Base-by-base conservation (phyloP, 2,888 invertebrate genomes). In the Catocala sponsa region DNA sequence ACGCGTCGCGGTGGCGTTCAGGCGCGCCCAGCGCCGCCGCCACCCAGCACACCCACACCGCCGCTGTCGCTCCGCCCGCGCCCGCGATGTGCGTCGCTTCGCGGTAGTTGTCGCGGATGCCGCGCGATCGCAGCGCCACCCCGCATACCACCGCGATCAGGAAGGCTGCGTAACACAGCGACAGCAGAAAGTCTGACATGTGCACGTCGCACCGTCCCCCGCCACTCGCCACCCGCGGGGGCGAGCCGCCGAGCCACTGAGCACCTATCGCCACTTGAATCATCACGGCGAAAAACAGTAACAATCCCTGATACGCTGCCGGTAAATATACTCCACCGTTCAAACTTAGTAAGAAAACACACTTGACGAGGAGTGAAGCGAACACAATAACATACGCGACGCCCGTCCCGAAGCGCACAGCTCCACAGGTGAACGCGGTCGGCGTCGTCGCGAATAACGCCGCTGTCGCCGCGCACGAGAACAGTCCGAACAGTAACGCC, bases 41-140 rank as follows among this genome's bases (percentile, higher is more conserved):
- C 84, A 96, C 96, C 97, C 98, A 97, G 76, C 97, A 96, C 76
- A 97, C 93, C 97, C 98, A 98, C 80, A 98, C 96, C 55, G 98
- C 98, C 67, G 98, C 97, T 70, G 97, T 96, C 64, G 98, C 97
- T 47, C 98, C 98, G 52, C 98, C 97, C 15, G 98, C 97, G 74
- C 98, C 95, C 11, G 98, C 98, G 78, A 99, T 98, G 90, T 98
- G 99, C 42, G 98, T 97, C 50, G 98, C 97, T 90, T 99, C 99
- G 55, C 98, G 95, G 89, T 98, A 98, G 92, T 99, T 99, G 91
- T 98, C 98, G 60, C 98, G 96, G 67, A 98, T 98, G 55, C 98
- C 97, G 46, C 98, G 95, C 56, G 98, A 98, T 82, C 98, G 96
- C 70, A 98, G 95, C 56, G 98, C 97, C 78, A 98, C 95, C 59